A percentile compares a stretch with the other conserved stretches of the same genome.
These are phyloP conservation scores for Chlorocebus sabaeus DNA, from an alignment of 2,113 vertebrate species.

Conservation along the genomic window DNA sequence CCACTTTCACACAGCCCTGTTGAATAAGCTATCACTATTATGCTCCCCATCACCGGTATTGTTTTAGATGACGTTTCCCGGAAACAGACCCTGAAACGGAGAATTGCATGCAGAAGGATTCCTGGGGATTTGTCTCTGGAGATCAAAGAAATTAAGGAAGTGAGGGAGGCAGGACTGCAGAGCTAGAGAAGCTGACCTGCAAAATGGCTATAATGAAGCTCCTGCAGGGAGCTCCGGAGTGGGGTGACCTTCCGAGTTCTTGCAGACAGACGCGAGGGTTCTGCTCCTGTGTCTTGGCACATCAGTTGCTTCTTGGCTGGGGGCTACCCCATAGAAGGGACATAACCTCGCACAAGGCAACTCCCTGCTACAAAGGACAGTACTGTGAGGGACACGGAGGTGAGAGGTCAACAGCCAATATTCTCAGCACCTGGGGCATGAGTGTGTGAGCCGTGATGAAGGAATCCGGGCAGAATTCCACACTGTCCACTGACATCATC, in stretches of 20 bases:
- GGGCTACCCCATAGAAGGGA: fast-evolving
- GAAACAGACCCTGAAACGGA: neutral
- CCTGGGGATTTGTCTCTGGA: neutral
- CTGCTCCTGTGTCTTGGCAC: fast-evolving
- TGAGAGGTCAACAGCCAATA: fast-evolving
- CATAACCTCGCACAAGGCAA: neutral
- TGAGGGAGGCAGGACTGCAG: fast-evolving
- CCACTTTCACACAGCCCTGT: neutral
- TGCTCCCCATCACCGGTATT: neutral
- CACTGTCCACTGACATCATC: neutral
- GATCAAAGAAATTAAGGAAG: neutral
- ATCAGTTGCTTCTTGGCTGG: neutral
- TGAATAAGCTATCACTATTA: neutral
- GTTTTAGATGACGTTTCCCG: neutral
- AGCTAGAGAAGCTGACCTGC: neutral
- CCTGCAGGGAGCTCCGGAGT: neutral
- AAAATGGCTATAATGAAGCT: neutral
- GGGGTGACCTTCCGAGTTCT: neutral
- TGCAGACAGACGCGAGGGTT: fast-evolving
- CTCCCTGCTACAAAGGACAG: neutral
- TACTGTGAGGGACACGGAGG: neutral
- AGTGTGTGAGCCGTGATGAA: neutral
- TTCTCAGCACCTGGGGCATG: neutral
- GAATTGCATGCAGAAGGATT: neutral
- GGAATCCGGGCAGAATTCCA: neutral